Evolutionary conservation across 2,113 vertebrate species (phyloP).

Genomic region (Calonectris borealis): DNA sequence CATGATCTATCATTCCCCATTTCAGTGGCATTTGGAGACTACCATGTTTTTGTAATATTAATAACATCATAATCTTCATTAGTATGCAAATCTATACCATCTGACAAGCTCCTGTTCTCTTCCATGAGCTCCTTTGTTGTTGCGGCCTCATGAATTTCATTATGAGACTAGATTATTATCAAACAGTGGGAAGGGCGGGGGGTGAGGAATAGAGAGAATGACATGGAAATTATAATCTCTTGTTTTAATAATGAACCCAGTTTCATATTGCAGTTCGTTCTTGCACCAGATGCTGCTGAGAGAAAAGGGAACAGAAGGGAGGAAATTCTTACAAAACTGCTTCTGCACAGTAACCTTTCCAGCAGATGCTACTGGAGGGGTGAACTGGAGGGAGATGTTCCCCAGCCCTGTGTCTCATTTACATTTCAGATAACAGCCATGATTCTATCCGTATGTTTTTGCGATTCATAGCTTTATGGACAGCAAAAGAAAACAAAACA

Average conservation of each 20-base stretch:
- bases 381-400: not conserved
- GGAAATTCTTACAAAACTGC: not conserved
- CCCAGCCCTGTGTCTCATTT: not conserved
- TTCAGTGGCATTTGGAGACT: constrained; percentile 12
- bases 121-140: constrained; percentile 19
- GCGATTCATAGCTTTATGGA: not conserved
- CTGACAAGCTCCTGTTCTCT: constrained; percentile 1
- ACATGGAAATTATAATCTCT: constrained; percentile 2
- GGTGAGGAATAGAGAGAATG: not conserved
- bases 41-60: constrained; percentile 36
- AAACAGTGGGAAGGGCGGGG: not conserved
- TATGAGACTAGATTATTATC: constrained; percentile 61
- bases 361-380: not conserved
- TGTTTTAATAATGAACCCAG: constrained; percentile 48
- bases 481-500: not conserved
- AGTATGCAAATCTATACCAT: constrained; percentile 43
- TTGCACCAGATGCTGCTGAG: constrained; percentile 24
- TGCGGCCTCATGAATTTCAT: constrained; percentile 60
- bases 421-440: not conserved
- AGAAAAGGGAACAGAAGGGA: constrained; percentile 41
- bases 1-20: not conserved
- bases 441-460: not conserved
- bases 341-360: not conserved
- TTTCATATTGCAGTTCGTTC: not conserved
- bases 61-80: constrained; percentile 41